Base-by-base conservation (phyloP, 2,113 vertebrate genomes). In the Narcine bancroftii region DNA sequence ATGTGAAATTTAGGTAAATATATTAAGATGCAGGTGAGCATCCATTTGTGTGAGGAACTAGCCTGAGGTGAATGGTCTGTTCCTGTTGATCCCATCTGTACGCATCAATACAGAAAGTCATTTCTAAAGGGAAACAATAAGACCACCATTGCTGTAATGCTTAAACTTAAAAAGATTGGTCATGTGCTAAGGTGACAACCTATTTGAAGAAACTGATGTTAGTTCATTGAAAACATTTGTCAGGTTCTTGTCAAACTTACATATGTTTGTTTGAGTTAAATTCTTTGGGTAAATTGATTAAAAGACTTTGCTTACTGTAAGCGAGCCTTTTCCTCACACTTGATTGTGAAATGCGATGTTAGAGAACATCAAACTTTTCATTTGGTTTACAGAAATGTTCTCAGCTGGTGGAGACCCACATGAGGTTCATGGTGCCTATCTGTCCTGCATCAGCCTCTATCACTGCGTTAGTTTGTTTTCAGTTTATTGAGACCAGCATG, bases 401-500 rank as follows among this genome's bases (percentile, higher is more conserved):
- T 87, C 81, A 60, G 81, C 81, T 87, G 36, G 36, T 56, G 33
- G 56, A 87, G 53, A 47, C 81, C 36, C n/a, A 87, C 81, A 60
- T 33, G n/a, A 87, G 33, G 33, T 87, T 87, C n/a, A n/a, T 87
- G 81, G 60, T 17, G 39, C 33, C 29, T 83, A 60, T 36, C 81
- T 87, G 81, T 36, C 36, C 81, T 36, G n/a, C 60, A n/a, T 83
- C 47, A 83, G 79, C 4, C 10, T 83, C 10, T 83, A 15, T 36
- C 56, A 87, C 53, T 36, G 53, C 4, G 53, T 87, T 87, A 60
- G 53, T 87, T 87, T 87, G 53, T 87, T 87, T 87, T 87, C 53
- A 60, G 81, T 60, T 87, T 87, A 87, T 87, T 87, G 81, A 87
- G 36, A 87, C 53, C 53, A 87, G 53, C 53, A 60, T 60, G n/a